Evolutionary conservation across 2,113 vertebrate species (phyloP).

Genomic region (Henicopernis longicauda): DNA sequence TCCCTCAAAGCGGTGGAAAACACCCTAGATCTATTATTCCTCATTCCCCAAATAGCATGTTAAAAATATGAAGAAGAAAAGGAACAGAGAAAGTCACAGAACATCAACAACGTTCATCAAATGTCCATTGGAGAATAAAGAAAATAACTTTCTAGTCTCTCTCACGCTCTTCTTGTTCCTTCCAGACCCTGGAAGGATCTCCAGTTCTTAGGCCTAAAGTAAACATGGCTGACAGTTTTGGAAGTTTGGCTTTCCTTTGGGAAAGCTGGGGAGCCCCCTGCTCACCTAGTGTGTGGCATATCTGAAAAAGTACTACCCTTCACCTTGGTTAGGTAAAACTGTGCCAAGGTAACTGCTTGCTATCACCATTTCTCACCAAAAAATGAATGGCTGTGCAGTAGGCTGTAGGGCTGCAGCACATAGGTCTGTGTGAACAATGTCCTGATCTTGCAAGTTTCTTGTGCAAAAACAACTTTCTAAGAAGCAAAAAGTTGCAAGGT

Average conservation of each 20-base stretch:
- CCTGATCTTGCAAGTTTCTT: background rate
- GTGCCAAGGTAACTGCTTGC: background rate
- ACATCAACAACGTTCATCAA: background rate
- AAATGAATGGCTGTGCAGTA: background rate
- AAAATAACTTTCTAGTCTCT: background rate
- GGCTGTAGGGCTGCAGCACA: background rate
- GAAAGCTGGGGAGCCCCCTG: background rate
- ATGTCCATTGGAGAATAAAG: background rate
- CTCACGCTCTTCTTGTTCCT: background rate
- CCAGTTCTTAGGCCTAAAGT: background rate
- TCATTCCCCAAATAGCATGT: background rate
- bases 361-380: background rate
- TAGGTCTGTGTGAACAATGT: background rate
- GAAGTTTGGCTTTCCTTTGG: background rate
- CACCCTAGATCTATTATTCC: background rate
- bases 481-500: background rate
- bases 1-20: background rate
- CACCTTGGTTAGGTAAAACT: background rate
- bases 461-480: background rate
- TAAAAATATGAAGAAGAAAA: background rate
- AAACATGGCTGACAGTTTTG: background rate
- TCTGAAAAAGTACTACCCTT: background rate
- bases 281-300: background rate
- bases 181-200: background rate
- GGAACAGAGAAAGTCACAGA: background rate